These are phyloP conservation scores for Thripadectes ignobilis DNA, from an alignment of 2,797 vertebrate genomes.

Conservation along the genomic window DNA sequence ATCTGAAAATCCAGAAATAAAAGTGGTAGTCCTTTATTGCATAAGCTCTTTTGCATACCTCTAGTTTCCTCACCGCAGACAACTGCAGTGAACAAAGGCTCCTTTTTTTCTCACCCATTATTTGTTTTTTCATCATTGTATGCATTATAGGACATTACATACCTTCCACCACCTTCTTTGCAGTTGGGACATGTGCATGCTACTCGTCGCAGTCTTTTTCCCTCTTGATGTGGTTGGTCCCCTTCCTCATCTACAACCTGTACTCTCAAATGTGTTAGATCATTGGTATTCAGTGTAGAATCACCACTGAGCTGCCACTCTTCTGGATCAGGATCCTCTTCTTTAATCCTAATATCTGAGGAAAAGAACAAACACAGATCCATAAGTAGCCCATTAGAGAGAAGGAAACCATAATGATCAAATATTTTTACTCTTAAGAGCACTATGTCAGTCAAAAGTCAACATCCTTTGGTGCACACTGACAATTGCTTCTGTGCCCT, in stretches of 20 bases:
- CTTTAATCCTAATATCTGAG: slow-evolving; percentile 96
- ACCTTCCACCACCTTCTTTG: slow-evolving; percentile 98
- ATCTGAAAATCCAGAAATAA: neutral
- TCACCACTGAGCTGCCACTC: slow-evolving; percentile 96
- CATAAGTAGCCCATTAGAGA: slow-evolving; percentile 45
- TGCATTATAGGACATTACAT: slow-evolving; percentile 41
- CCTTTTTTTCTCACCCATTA: neutral
- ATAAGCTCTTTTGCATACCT: neutral
- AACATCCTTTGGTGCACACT: slow-evolving; percentile 6
- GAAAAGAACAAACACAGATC: slow-evolving; percentile 54
- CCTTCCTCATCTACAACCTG: slow-evolving; percentile 93
- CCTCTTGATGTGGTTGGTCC: slow-evolving; percentile 93
- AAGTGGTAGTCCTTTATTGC: neutral
- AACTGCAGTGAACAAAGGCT: neutral
- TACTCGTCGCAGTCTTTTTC: slow-evolving; percentile 95
- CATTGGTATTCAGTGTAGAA: slow-evolving; percentile 95
- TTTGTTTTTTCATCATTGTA: neutral
- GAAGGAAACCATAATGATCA: slow-evolving; percentile 30
- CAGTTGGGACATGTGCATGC: slow-evolving; percentile 99
- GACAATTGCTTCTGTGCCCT: neutral
- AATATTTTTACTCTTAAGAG: slow-evolving; percentile 22
- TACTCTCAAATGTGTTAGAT: slow-evolving; percentile 93
- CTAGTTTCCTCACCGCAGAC: neutral
- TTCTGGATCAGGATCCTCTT: slow-evolving; percentile 94
- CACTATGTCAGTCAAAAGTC: slow-evolving; percentile 23